Conservation (phyloP, 2,113 vertebrate species). For the Paraplagusia blochii region DNA sequence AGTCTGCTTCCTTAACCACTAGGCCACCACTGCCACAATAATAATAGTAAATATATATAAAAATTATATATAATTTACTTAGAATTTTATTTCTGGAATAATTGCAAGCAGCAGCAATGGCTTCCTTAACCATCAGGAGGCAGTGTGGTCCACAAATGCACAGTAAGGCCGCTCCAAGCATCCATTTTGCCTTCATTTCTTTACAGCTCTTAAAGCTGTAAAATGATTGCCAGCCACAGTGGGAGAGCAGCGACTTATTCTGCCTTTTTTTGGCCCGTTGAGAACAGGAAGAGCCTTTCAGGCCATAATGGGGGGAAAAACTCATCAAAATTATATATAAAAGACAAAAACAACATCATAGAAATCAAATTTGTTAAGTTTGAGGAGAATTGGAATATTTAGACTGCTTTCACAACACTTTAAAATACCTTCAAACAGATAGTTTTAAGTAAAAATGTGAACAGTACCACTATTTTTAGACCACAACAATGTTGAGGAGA, state of each 20-base stretch:
- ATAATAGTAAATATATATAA: too few relatives aligned
- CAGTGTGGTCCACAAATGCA: conserved; percentile 52
- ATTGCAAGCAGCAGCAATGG: conserved; percentile 7
- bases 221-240: conserved; percentile 63
- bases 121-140: conserved; percentile 53
- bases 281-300: conserved; percentile 31
- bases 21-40: too few relatives aligned
- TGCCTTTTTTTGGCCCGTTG: conserved; percentile 52
- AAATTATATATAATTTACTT: background rate
- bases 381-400: conserved; percentile 50
- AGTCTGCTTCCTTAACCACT: too few relatives aligned
- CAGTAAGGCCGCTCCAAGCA: conserved; percentile 50
- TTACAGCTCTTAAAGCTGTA: conserved; percentile 57
- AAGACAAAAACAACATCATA: conserved; percentile 13
- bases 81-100: background rate
- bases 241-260: conserved; percentile 48
- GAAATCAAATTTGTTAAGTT: conserved; percentile 39
- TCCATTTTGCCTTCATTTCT: conserved; percentile 72
- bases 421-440: background rate
- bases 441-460: too few relatives aligned
- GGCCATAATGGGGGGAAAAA: conserved; percentile 3
- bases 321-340: conserved; percentile 37
- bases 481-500: too few relatives aligned
- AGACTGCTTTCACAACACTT: conserved; percentile 12
- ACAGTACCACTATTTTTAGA: too few relatives aligned